Evolutionary conservation across 2,888 invertebrate species (phyloP), one percentile per base, ranked within the genome.

Genomic region (Phyllotreta striolata): DNA sequence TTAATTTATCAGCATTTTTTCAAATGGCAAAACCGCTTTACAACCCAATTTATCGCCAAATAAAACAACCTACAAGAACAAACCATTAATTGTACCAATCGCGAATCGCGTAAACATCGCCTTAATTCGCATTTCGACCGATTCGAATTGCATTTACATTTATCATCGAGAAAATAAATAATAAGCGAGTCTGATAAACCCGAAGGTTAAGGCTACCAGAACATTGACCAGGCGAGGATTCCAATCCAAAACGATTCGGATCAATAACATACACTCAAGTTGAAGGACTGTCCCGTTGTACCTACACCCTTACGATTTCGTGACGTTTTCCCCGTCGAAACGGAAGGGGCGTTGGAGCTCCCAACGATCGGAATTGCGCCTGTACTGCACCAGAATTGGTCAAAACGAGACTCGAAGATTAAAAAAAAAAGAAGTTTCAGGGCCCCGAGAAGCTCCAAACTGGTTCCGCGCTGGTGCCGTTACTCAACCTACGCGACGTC

Each of bases 151-250:
- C 37, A 24, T 47, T 24, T 24, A 24, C 37, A 24, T 47, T 24
- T 24, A 24, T 24, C 24, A 24, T 24, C 24, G 24, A 24, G 34
- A n/a, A 44, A 13, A 47, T 12, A 58, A 35, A 39, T 38, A 24
- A 55, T 47, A 57, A 58, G 6, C 6, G 5, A 40, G 49, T 43
- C 59, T 60, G 59, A 60, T 60, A 60, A 58, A 52, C 13, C 8
- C 38, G 37, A 60, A 60, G 59, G 59, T 60, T 60, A 60, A 60
- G 59, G 59, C 52, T 60, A 14, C 10, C 52, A 56, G 65, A 69
- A 66, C 70, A 70, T 66, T 72, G 72, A 70, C 72, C 72, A 68
- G 57, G 35, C 51, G 14, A 52, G 7, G 14, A 24, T 44, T 51
- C 24, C 24, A 24, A 24, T 51, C 24, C 24, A 24, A 24, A 24